phyloP scores from a whole-genome alignment of 2,797 vertebrate genomes.

The Sebastes variabilis region DNA sequence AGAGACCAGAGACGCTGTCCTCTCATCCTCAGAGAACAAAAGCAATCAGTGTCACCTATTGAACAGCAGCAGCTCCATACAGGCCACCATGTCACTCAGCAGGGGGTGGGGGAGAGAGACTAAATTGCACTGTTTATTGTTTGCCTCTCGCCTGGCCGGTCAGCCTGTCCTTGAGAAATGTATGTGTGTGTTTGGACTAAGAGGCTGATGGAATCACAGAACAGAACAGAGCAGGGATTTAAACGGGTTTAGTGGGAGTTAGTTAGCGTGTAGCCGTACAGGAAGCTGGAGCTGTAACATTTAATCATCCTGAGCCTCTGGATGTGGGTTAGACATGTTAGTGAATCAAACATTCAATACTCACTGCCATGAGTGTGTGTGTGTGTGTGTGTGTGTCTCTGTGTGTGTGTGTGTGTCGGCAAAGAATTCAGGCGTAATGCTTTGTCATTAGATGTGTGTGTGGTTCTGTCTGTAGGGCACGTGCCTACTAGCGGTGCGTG shows the following conservation, averaged over 20 bases:
- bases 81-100: slow-evolving; percentile 6
- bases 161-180: slow-evolving; percentile 31
- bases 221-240: neutral
- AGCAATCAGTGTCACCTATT: slow-evolving; percentile 23
- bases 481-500: slow-evolving; percentile 27
- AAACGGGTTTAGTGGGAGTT: neutral
- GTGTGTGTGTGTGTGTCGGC: neutral
- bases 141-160: neutral
- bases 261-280: neutral
- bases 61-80: neutral
- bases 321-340: slow-evolving; percentile 56
- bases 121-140: slow-evolving; percentile 2
- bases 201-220: neutral
- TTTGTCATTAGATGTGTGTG: slow-evolving; percentile 31
- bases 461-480: slow-evolving; percentile 21
- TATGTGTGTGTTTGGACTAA: neutral
- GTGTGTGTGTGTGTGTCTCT: neutral
- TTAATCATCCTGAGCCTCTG: slow-evolving; percentile 42
- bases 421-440: slow-evolving; percentile 44
- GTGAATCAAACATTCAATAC: slow-evolving; percentile 47
- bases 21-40: slow-evolving; percentile 7
- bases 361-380: neutral
- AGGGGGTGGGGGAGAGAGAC: neutral
- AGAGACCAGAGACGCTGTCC: neutral
- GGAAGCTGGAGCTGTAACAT: neutral